Evolutionary conservation across 2,797 vertebrate species (phyloP).

Genomic region (Enteromius mattozi): DNA sequence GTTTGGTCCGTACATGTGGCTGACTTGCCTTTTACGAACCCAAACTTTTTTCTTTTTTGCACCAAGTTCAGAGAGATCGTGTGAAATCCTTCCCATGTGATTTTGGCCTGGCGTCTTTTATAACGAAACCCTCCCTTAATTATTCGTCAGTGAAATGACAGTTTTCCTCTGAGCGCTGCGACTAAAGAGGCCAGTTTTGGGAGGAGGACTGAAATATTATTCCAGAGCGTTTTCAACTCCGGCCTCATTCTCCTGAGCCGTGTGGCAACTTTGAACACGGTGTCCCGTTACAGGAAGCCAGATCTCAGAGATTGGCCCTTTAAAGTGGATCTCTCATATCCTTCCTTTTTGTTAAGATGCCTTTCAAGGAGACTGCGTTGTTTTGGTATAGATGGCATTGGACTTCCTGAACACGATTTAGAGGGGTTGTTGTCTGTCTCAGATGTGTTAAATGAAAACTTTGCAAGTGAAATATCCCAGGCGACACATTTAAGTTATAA

Average conservation of each 20-base stretch:
- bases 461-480: conserved; percentile 70
- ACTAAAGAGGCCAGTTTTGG: conserved; percentile 31
- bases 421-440: conserved; percentile 54
- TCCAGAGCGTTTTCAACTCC: conserved; percentile 42
- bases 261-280: conserved; percentile 61
- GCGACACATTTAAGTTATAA: not conserved
- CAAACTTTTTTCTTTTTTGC: not conserved
- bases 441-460: conserved; percentile 66
- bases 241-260: conserved; percentile 57
- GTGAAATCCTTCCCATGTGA: conserved; percentile 17
- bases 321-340: conserved; percentile 67
- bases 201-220: conserved; percentile 48
- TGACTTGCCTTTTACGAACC: not conserved
- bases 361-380: conserved; percentile 63
- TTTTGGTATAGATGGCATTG: conserved; percentile 52
- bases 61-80: conserved; percentile 9
- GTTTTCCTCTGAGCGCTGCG: conserved; percentile 30
- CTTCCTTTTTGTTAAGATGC: conserved; percentile 64
- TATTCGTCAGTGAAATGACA: not conserved
- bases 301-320: conserved; percentile 62
- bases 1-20: not conserved
- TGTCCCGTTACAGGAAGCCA: conserved; percentile 57
- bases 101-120: conserved; percentile 6
- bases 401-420: conserved; percentile 51
- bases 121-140: not conserved